A percentile compares a stretch with the other conserved stretches of the same genome.
Conservation (phyloP, 2,113 vertebrate genomes). For the Orthonyx spaldingii region DNA sequence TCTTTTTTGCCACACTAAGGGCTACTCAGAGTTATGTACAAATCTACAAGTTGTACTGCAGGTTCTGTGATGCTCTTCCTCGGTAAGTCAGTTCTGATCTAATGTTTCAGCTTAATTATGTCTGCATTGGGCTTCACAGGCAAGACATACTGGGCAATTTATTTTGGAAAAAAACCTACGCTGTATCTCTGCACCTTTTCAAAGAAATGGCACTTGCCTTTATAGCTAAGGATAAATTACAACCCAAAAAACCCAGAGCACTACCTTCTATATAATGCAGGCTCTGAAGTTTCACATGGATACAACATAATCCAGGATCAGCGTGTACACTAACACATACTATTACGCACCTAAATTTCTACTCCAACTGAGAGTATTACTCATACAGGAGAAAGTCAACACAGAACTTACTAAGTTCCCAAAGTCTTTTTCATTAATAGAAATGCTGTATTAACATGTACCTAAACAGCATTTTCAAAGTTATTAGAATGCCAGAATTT, state of each 20-base stretch:
- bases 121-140: neutral
- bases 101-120: neutral
- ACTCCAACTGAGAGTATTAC: neutral
- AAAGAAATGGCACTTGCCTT: neutral
- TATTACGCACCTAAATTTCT: neutral
- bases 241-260: neutral
- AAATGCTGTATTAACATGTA: neutral
- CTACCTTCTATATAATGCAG: neutral
- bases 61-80: neutral
- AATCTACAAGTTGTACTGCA: neutral
- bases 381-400: neutral
- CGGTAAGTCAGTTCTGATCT: neutral
- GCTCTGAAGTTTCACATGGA: neutral
- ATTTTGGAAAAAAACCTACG: neutral
- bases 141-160: neutral
- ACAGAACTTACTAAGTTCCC: neutral
- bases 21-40: neutral
- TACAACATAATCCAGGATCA: neutral
- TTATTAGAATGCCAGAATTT: neutral
- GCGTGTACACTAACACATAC: fast-evolving
- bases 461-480: neutral
- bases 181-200: neutral
- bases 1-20: neutral
- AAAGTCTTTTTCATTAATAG: neutral
- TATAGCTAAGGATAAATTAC: neutral